Evolutionary conservation across 2,113 vertebrate genomes (phyloP), one percentile per base, ranked within the genome.

Genomic region (Pseudorasbora parva): DNA sequence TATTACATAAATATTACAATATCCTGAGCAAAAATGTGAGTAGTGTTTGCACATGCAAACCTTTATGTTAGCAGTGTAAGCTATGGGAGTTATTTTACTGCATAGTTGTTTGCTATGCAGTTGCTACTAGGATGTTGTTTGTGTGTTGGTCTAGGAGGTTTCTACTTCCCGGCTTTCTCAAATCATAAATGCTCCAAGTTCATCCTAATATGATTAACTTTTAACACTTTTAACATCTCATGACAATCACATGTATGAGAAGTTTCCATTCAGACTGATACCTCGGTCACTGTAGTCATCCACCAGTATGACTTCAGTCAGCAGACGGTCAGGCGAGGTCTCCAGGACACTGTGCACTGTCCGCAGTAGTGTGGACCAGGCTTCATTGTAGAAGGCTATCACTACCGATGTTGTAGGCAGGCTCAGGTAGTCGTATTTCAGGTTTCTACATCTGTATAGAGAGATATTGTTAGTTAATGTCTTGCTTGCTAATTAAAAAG

Each of bases 381-480:
- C 98, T 90, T 99, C 98, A 3, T 99, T 99, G 93, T 99, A 99
- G 93, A 99, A 99, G 4, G 98, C 96, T 76, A 99, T 98, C 80
- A 99, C 87, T 85, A 99, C 96, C 0, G 98, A 98, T 0, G 98
- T 99, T 2, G 93, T 95, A 0, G 97, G 98, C 87, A 99, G 86
- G 1, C 76, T 93, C 0, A 89, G 88, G 89, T 99, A 99, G 90
- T 98, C 91, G 1, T 97, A 99, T 82, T 94, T 95, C 87, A 96
- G 91, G 66, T 96, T 92, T 91, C 75, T 95, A 91, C 98, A 99
- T 62, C 98, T 99, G 11, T 23, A 2, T 33, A 4, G 1, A 74
- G 62, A 59, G 7, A 66, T 23, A 12, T 21, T 23, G 9, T 12
- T 33, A 76, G 30, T 7, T 10, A 68, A 68, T 10, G 30, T 8